phyloP scores from a whole-genome alignment of 2,113 vertebrate genomes.

The pig (Sus scrofa) region DNA sequence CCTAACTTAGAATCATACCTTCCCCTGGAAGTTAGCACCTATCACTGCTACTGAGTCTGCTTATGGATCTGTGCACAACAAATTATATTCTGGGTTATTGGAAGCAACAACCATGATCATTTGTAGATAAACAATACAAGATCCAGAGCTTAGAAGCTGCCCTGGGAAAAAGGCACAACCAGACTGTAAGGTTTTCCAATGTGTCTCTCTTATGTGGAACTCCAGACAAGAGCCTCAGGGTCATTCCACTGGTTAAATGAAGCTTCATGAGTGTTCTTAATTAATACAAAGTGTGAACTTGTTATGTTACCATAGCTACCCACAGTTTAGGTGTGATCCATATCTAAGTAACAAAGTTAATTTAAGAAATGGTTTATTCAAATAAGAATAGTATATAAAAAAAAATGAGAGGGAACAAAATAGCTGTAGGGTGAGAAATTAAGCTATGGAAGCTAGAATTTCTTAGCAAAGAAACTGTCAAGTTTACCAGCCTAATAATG shows the following conservation, averaged over 20 bases:
- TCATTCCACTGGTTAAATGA: slow-evolving; percentile 59
- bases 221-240: slow-evolving; percentile 41
- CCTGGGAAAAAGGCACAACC: slow-evolving; percentile 31
- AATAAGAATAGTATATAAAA: slow-evolving; percentile 26
- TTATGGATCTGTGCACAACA: not conserved
- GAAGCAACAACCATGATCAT: not conserved
- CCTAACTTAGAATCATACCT: not conserved
- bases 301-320: slow-evolving; percentile 27
- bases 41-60: not conserved
- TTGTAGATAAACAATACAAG: not conserved
- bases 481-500: slow-evolving; percentile 29
- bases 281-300: slow-evolving; percentile 58
- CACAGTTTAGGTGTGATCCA: slow-evolving; percentile 9
- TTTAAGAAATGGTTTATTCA: slow-evolving; percentile 57
- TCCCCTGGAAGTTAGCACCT: not conserved
- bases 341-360: slow-evolving; percentile 63
- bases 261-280: slow-evolving; percentile 56
- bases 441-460: not conserved
- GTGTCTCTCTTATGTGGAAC: not conserved
- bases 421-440: slow-evolving; percentile 28
- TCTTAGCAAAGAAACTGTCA: slow-evolving; percentile 67
- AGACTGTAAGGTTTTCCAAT: slow-evolving; percentile 35
- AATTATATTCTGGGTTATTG: not conserved
- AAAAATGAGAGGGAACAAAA: slow-evolving; percentile 14
- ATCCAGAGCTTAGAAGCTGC: not conserved